Base-by-base conservation (phyloP, 1,140 invertebrate genomes). In the Anadara kagoshimensis region DNA sequence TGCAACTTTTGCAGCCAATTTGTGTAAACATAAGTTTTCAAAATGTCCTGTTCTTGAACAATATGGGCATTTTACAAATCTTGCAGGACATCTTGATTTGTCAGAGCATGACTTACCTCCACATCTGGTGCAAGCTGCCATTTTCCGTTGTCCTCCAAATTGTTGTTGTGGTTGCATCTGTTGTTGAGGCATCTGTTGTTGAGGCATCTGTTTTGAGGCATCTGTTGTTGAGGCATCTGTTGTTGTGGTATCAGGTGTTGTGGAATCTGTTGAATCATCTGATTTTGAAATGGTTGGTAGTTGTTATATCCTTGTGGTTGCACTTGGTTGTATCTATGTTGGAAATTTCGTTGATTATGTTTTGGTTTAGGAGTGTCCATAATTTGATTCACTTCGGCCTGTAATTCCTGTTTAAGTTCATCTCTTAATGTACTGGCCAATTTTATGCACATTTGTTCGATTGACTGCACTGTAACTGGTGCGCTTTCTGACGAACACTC, bases 1-100 rank as follows among this genome's bases (percentile, higher is more conserved):
- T 18, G 24, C n/a, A 10, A 22, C 11, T 54, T 26, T 14, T 14
- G 29, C 43, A 41, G 57, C 29, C 29, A 41, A 20, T 11, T 59
- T 26, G 36, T 59, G 51, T 22, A 20, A 10, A 59, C 57, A 59
- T 36, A 59, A 26, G 16, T 59, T 36, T 59, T 59, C 43, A n/a
- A 59, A 59, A n/a, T 59, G 57, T n/a, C 29, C 57, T 20, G 5
- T 10, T 41, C 29, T 59, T 26, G 18, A 14, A 59, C 57, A 59
- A 12, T 36, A 18, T 8, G 43, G 43, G n/a, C 57, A 59, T 18
- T 59, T 36, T 18, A 41, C 57, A 59, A 41, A 41, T 41, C n/a
- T 20, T 20, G 51, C 51, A 54, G 51, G 51, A 54, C 51, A 54
- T 54, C n/a, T 20, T 24, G n/a, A 41, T 59, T 16, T 59, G 5